These are phyloP conservation scores for Pan paniscus DNA, from an alignment of 2,113 vertebrate genomes.

Conservation along the genomic window DNA sequence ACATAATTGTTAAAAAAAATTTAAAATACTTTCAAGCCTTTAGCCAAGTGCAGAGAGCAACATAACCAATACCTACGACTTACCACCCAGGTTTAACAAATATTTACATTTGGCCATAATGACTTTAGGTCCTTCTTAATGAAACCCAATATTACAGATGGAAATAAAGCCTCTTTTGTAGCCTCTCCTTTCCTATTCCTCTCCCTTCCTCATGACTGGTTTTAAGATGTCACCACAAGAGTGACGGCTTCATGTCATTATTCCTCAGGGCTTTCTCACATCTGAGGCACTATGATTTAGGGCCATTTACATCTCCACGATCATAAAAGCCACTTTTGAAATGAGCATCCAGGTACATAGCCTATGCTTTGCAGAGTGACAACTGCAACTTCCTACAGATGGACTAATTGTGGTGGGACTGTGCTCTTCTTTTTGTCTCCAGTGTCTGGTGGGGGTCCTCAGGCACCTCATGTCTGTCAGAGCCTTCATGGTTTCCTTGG, in stretches of 20 bases:
- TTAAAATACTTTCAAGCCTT: not conserved
- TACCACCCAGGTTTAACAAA: not conserved
- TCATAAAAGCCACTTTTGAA: not conserved
- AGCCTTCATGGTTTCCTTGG: not conserved
- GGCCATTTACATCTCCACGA: not conserved
- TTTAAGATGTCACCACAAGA: conserved; percentile 45
- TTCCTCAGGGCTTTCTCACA: not conserved
- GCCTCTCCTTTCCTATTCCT: not conserved
- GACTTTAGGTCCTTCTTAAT: not conserved
- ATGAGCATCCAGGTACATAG: not conserved
- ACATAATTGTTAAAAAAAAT: conserved; percentile 25
- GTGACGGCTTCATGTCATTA: not conserved
- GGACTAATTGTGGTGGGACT: fast-evolving
- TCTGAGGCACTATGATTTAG: not conserved
- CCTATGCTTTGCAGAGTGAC: not conserved
- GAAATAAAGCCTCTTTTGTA: not conserved
- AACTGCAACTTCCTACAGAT: not conserved
- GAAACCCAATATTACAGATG: not conserved
- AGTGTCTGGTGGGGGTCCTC: not conserved
- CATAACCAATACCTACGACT: not conserved
- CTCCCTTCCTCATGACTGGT: not conserved
- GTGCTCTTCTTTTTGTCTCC: not conserved
- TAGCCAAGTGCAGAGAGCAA: not conserved
- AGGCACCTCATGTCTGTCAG: not conserved
- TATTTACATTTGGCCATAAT: not conserved